A percentile compares a stretch with the other conserved stretches of the same genome.
phyloP scores from a whole-genome alignment of 2,888 invertebrate species.

The Aplocera efformata region DNA sequence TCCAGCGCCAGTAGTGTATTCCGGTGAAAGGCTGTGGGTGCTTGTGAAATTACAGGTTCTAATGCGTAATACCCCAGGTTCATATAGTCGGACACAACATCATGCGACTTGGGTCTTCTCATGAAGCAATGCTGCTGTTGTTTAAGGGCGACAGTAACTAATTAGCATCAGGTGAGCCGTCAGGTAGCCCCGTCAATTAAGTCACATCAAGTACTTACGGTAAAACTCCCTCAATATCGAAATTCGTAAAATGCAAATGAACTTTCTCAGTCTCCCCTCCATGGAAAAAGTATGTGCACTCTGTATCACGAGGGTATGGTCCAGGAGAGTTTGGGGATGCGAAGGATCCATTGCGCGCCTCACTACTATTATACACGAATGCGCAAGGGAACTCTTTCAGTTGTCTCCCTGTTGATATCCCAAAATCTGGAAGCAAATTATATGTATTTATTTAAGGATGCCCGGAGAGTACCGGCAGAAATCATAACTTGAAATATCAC shows the following conservation, averaged over 20 bases:
- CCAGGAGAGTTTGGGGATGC: slow-evolving; percentile 95
- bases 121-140: no score
- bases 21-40: no score
- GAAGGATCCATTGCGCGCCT: slow-evolving; percentile 89
- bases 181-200: no score
- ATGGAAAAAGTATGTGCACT: slow-evolving; percentile 95
- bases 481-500: no score
- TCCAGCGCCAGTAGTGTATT: no score
- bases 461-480: no score
- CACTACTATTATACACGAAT: slow-evolving; percentile 93
- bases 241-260: slow-evolving; percentile 92
- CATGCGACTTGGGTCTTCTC: no score
- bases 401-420: slow-evolving; percentile 90
- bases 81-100: no score
- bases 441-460: slow-evolving; percentile 1
- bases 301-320: slow-evolving; percentile 92
- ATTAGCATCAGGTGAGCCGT: no score
- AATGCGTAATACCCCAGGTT: no score
- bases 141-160: no score
- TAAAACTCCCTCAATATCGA: slow-evolving; percentile 95
- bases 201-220: slow-evolving; percentile 84
- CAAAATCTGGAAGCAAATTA: slow-evolving; percentile 85
- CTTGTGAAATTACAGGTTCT: no score
- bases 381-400: slow-evolving; percentile 89
- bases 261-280: slow-evolving; percentile 89